Base-by-base conservation (phyloP, 2,797 vertebrate genomes). In the Pampus argenteus region DNA sequence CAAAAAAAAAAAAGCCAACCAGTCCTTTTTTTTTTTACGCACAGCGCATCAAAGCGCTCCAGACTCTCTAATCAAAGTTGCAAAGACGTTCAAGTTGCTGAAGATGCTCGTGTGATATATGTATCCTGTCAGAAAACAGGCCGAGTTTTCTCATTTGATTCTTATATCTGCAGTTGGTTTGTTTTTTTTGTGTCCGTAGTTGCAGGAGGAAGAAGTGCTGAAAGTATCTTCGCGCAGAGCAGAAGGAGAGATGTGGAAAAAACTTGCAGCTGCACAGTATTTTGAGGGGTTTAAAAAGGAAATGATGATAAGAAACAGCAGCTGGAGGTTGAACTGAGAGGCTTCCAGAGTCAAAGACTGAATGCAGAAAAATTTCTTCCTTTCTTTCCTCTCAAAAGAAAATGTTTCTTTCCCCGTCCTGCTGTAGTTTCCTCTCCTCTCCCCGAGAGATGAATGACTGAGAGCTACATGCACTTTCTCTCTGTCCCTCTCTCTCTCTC, bases 381-480 rank as follows among this genome's bases (percentile, higher is more conserved):
- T 48, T 59, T 38, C 25, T 51, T 9, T n/a, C 9, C 1, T 5
- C 18, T 48, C 13, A 18, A 25, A 14, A 23, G n/a, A n/a, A 31
- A 57, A 56, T 61, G 28, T 61, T n/a, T n/a, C 22, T 66, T 34
- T 70, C 57, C 51, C 63, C 50, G 71, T 78, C 78, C 80, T 68
- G 79, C 58, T 87, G 85, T 79, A 83, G 80, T 89, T 87, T 88
- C 79, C 86, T 86, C 83, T 87, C 61, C 70, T 90, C 87, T 91
- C 62, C 79, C 83, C 79, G 58, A 87, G 81, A 92, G 91, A 92
- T 92, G 87, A 93, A 94, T 93, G 91, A 90, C 87, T 88, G 84
- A 87, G 84, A 77, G 72, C 90, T 91, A 88, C 84, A 90, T 89
- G 83, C 86, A 68, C 86, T 83, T 66, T 85, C 75, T 85, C 73